These are phyloP conservation scores for Chrosomus eos DNA, from an alignment of 2,797 vertebrate species.

Conservation along the genomic window DNA sequence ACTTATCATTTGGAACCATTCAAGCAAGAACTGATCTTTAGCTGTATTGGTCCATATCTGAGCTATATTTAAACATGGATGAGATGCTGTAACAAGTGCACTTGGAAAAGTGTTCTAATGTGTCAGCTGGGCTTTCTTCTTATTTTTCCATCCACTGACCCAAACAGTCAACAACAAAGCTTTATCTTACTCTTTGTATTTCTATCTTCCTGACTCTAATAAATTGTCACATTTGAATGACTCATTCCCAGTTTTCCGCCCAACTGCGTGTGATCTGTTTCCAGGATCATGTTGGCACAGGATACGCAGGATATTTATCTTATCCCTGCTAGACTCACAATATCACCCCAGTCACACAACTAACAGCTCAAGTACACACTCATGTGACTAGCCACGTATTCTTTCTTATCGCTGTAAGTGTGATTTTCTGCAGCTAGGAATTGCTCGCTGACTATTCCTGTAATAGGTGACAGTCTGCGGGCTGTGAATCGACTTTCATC, in stretches of 20 bases:
- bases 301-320: slow-evolving; percentile 33
- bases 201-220: slow-evolving; percentile 8
- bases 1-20: background rate
- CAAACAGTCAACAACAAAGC: slow-evolving; percentile 17
- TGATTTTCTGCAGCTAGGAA: background rate
- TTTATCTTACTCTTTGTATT: slow-evolving; percentile 3
- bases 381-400: slow-evolving; percentile 8
- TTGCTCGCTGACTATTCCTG: background rate
- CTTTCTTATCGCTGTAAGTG: background rate
- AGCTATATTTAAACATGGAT: slow-evolving; percentile 13
- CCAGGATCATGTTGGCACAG: slow-evolving; percentile 24
- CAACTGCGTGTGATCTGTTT: slow-evolving; percentile 18
- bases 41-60: background rate
- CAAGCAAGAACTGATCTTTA: slow-evolving; percentile 23
- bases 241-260: slow-evolving; percentile 19
- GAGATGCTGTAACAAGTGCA: background rate
- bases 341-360: background rate
- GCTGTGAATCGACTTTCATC: background rate
- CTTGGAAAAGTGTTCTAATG: background rate
- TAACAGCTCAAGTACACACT: background rate
- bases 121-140: slow-evolving; percentile 8
- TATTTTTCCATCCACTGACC: slow-evolving; percentile 22
- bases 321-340: slow-evolving; percentile 12
- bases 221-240: slow-evolving; percentile 1
- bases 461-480: background rate